These are phyloP conservation scores for Eudemis profundana DNA, from an alignment of 2,888 invertebrate genomes.

Conservation along the genomic window DNA sequence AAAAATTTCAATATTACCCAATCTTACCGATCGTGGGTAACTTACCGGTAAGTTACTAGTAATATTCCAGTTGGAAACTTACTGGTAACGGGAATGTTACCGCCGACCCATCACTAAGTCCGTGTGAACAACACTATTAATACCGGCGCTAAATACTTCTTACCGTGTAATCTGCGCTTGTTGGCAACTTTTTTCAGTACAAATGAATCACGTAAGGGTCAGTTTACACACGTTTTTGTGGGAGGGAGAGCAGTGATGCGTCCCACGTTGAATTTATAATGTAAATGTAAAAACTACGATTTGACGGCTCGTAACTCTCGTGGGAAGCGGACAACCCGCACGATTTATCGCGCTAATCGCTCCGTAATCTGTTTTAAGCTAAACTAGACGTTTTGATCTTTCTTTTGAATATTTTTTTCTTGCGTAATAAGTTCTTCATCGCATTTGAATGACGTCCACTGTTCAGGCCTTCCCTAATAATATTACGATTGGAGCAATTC, in stretches of 20 bases:
- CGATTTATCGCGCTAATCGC: constrained; percentile 56
- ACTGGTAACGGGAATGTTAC: too few relatives aligned
- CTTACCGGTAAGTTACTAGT: too few relatives aligned
- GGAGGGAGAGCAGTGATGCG: constrained; percentile 76
- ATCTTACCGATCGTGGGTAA: too few relatives aligned
- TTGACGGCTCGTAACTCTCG: constrained; percentile 72
- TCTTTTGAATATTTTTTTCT: constrained; percentile 5
- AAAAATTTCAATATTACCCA: too few relatives aligned
- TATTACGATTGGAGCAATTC: too few relatives aligned
- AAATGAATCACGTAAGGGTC: constrained; percentile 43
- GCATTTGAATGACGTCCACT: neutral
- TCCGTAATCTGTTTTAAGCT: constrained; percentile 35
- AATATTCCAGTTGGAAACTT: too few relatives aligned
- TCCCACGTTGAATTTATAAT: constrained; percentile 76
- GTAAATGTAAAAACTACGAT: constrained; percentile 71
- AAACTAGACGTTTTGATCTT: constrained; percentile 29
- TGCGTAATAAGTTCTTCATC: too few relatives aligned
- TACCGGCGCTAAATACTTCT: constrained; percentile 19
- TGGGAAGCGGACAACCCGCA: constrained; percentile 71
- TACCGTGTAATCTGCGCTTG: constrained; percentile 35
- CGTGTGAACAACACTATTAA: constrained; percentile 30
- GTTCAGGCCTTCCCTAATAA: neutral
- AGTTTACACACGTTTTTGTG: constrained; percentile 49
- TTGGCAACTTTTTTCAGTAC: constrained; percentile 36
- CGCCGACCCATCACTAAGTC: too few relatives aligned